A percentile compares a stretch with the other conserved stretches of the same genome.
Conservation (phyloP, 1,140 invertebrate species). For the Ridgeia piscesae region DNA sequence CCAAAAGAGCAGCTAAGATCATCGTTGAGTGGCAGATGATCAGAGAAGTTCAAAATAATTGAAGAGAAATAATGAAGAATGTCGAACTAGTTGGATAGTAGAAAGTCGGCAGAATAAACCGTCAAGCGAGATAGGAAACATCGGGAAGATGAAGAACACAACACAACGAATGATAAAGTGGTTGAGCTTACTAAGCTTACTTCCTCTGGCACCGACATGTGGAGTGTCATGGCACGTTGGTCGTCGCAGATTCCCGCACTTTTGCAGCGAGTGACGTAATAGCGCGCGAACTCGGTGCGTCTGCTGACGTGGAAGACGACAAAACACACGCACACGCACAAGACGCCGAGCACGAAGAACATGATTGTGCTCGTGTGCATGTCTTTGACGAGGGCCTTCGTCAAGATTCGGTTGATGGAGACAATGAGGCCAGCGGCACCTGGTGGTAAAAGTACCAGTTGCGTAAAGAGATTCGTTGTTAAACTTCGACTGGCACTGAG, state of each 20-base stretch:
- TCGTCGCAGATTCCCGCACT: slow-evolving; percentile 33
- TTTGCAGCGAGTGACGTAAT: slow-evolving; percentile 73
- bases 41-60: too few species aligned
- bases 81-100: too few species aligned
- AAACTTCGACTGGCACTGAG: too few species aligned
- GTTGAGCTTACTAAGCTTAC: slow-evolving; percentile 36
- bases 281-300: slow-evolving; percentile 78
- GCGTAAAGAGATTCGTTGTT: too few species aligned
- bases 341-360: slow-evolving; percentile 79
- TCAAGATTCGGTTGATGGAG: slow-evolving; percentile 79
- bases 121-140: too few species aligned
- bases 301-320: slow-evolving; percentile 74
- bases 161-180: slow-evolving; percentile 9
- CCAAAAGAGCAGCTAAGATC: too few species aligned
- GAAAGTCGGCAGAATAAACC: too few species aligned
- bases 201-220: slow-evolving; percentile 36
- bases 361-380: slow-evolving; percentile 77
- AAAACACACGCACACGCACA: slow-evolving; percentile 74
- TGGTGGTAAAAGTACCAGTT: slow-evolving; percentile 42
- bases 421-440: slow-evolving; percentile 84
- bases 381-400: slow-evolving; percentile 75
- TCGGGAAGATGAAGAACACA: too few species aligned
- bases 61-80: too few species aligned
- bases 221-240: slow-evolving; percentile 31
- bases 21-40: too few species aligned